Evolutionary conservation across 2,113 vertebrate species (phyloP).

Genomic region (Chamaetylas fuelleborni): DNA sequence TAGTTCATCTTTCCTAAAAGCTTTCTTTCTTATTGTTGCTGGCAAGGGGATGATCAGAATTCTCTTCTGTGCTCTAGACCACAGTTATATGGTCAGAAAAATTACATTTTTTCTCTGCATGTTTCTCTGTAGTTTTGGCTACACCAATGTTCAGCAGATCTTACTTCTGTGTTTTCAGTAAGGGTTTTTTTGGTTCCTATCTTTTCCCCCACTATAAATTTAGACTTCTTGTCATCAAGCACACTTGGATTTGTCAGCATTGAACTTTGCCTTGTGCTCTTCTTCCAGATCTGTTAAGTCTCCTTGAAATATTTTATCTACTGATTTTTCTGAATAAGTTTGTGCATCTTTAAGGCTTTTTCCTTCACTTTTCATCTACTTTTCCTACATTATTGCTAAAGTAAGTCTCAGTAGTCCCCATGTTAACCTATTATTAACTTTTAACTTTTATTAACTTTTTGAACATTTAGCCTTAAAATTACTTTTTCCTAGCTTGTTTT

Average conservation of each 20-base stretch:
- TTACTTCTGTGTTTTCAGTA: background rate
- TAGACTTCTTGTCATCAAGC: background rate
- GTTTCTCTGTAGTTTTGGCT: background rate
- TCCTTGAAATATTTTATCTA: background rate
- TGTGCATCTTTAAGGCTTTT: background rate
- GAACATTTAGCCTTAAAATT: background rate
- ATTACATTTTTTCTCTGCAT: background rate
- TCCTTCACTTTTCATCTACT: background rate
- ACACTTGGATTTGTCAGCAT: background rate
- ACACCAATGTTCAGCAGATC: background rate
- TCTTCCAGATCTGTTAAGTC: background rate
- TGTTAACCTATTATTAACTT: background rate
- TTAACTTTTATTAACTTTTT: background rate
- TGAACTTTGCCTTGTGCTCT: background rate
- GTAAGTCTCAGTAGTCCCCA: background rate
- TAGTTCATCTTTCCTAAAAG: background rate
- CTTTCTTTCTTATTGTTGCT: background rate
- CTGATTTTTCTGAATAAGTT: background rate
- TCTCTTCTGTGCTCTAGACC: background rate
- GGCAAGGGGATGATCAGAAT: background rate
- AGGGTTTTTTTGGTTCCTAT: background rate
- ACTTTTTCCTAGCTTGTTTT: background rate
- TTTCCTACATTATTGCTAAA: background rate
- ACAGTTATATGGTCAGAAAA: background rate
- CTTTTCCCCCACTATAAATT: background rate